Percentiles rank a stretch among this genome's conserved stretches.
These are phyloP conservation scores for Siniperca chuatsi DNA, from an alignment of 2,113 vertebrate species.

Conservation along the genomic window DNA sequence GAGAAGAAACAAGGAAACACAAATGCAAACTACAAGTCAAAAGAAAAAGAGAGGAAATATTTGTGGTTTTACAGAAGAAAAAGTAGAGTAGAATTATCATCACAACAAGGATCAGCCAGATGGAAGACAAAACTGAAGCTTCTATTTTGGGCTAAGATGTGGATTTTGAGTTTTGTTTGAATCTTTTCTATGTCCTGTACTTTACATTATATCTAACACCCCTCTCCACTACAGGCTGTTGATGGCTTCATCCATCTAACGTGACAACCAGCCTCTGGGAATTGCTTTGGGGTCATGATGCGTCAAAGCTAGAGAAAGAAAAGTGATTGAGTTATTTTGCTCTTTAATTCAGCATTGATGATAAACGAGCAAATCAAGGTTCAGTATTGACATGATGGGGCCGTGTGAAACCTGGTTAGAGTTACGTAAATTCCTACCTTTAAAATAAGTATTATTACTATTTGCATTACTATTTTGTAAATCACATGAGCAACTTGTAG, in stretches of 20 bases:
- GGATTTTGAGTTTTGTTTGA: conserved; percentile 27
- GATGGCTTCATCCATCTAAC: conserved; percentile 67
- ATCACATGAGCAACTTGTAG: neutral
- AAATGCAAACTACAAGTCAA: neutral
- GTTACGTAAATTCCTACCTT: neutral
- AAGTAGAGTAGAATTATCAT: neutral
- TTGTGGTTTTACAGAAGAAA: neutral
- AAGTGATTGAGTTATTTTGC: conserved; percentile 14
- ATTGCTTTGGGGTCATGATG: conserved; percentile 46
- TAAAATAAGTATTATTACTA: neutral
- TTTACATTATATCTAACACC: conserved; percentile 32
- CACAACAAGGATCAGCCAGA: neutral
- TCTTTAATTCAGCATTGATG: conserved; percentile 1
- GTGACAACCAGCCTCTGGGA: conserved; percentile 62
- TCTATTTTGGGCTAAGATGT: conserved; percentile 10
- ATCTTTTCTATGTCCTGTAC: conserved; percentile 8
- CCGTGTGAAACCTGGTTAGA: neutral
- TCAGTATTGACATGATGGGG: conserved; percentile 10
- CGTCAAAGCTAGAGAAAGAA: conserved; percentile 39
- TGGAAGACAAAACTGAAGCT: neutral
- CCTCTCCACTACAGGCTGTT: conserved; percentile 43
- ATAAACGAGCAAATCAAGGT: conserved; percentile 29
- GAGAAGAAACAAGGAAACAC: neutral
- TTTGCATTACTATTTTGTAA: neutral
- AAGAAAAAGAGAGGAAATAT: neutral